Evolutionary conservation across 1,140 invertebrate genomes (phyloP), one percentile per base, ranked within the genome.

Genomic region (Dysdera silvatica): DNA sequence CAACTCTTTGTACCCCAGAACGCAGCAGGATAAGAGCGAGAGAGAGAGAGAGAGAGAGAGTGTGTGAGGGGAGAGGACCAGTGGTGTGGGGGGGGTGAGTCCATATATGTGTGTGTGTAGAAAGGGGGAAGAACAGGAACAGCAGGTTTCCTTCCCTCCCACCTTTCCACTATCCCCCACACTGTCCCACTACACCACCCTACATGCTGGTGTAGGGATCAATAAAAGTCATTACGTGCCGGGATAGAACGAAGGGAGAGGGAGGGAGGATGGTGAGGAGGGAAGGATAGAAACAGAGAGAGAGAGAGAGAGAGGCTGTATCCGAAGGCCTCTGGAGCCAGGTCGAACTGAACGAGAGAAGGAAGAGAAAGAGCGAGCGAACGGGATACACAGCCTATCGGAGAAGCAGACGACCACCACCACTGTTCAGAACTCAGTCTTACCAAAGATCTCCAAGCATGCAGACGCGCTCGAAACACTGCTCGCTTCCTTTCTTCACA

Each of bases 161-260:
- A 43, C 12, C 35, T 52, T 18, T n/a, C 47, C 20, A 32, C 5
- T n/a, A 7, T 16, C 33, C 20, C 18, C 20, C 49, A 20, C 45
- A 16, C 53, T 31, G 33, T 28, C n/a, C n/a, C n/a, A n/a, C n/a
- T n/a, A n/a, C n/a, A n/a, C n/a, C n/a, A n/a, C n/a, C n/a, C n/a
- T n/a, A n/a, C 55, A 63, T 63, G 61, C 61, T 29, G 23, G 45
- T n/a, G 37, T 40, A 63, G 61, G n/a, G 61, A 63, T 63, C 61
- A 63, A 63, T 63, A 63, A 63, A 63, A 63, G 61, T 63, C 61
- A 63, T 63, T 63, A 63, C 61, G 61, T 45, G 53, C 37, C n/a
- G 32, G 61, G 61, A 63, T 55, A 40, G 61, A 63, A 18, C 41
- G 61, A 63, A 63, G 32, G 35, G 16, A 37, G 14, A 40, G 31